These are phyloP conservation scores for Alligator mississippiensis DNA, from an alignment of 2,113 vertebrate species.

Conservation along the genomic window DNA sequence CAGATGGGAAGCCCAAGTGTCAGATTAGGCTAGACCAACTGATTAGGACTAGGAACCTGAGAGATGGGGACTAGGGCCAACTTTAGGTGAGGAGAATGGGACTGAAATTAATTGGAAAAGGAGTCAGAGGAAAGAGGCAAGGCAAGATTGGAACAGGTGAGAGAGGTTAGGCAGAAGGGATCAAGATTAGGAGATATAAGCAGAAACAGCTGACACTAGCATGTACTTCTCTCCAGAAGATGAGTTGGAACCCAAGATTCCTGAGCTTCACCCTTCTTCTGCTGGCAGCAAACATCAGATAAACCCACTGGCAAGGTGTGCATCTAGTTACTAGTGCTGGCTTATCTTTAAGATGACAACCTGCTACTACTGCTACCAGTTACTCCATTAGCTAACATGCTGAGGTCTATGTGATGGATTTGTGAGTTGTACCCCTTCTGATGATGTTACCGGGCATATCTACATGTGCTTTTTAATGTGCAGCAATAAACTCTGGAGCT, in stretches of 20 bases:
- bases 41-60: neutral
- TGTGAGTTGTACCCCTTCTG: neutral
- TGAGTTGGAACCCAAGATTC: neutral
- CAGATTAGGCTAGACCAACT: neutral
- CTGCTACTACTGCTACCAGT: neutral
- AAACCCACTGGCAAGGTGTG: neutral
- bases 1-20: neutral
- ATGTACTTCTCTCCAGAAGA: neutral
- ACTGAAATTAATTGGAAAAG: neutral
- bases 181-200: neutral
- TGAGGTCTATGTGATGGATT: neutral
- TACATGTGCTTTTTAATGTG: too few relatives aligned
- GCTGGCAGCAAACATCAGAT: neutral
- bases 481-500: too few relatives aligned
- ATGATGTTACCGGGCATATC: too few relatives aligned
- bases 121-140: neutral
- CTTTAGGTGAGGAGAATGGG: neutral
- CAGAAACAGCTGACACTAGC: neutral
- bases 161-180: neutral
- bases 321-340: neutral
- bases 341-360: neutral
- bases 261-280: neutral
- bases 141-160: neutral
- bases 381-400: neutral
- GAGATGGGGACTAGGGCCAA: neutral